A percentile compares a stretch with the other conserved stretches of the same genome.
These are phyloP conservation scores for Pangasianodon gigas DNA, from an alignment of 2,113 vertebrate species.

Conservation along the genomic window DNA sequence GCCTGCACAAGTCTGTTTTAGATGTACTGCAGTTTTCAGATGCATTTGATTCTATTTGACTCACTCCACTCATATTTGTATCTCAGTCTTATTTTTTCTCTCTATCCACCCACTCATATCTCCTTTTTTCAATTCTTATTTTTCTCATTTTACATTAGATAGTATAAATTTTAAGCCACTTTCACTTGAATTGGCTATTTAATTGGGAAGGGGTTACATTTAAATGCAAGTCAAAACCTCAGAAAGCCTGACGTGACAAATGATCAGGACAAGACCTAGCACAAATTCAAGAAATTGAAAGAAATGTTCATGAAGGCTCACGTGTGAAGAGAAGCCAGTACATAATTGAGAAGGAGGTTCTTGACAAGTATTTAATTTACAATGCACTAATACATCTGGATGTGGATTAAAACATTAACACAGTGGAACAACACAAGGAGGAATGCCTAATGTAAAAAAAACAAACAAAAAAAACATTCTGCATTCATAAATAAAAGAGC, in stretches of 20 bases:
- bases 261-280: neutral
- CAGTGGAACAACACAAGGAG: neutral
- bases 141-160: neutral
- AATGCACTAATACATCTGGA: neutral
- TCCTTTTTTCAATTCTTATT: neutral
- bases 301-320: neutral
- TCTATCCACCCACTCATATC: neutral
- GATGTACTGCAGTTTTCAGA: neutral
- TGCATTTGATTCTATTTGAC: neutral
- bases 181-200: neutral
- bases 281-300: neutral
- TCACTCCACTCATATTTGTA: neutral
- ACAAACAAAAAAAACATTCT: neutral
- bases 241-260: neutral
- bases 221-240: neutral
- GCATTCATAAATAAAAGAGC: neutral
- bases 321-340: neutral
- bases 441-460: neutral
- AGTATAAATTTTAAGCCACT: neutral
- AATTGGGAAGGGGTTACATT: neutral
- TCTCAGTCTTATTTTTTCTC: neutral
- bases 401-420: too few species aligned
- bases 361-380: neutral
- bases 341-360: neutral
- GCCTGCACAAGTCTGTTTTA: neutral